Percentiles rank a stretch among this genome's conserved stretches.
Conservation (phyloP, 2,797 vertebrate species). For the Ptychadena robeensis region DNA sequence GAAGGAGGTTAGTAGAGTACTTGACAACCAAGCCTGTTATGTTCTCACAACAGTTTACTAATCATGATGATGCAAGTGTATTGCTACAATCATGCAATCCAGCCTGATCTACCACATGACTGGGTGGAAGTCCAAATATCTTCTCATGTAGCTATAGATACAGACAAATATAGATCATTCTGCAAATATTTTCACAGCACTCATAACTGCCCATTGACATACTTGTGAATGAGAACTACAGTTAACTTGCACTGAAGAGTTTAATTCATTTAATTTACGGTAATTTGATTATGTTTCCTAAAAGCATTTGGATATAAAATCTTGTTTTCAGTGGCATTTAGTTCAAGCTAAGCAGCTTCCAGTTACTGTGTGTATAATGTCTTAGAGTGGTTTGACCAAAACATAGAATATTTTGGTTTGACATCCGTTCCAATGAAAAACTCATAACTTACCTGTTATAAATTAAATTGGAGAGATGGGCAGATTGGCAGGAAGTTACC, state of each 20-base stretch:
- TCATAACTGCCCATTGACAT: background rate
- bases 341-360: too few relatives aligned
- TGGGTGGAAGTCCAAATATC: conserved; percentile 25
- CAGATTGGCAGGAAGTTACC: too few relatives aligned
- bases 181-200: conserved; percentile 20
- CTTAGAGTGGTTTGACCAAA: too few relatives aligned
- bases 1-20: background rate
- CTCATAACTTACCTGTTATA: too few relatives aligned
- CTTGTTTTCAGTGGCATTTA: too few relatives aligned
- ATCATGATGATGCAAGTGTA: conserved; percentile 39
- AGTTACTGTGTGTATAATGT: too few relatives aligned
- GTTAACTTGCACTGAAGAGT: background rate
- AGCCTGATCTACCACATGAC: conserved; percentile 42
- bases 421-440: too few relatives aligned
- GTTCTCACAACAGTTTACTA: conserved; percentile 11
- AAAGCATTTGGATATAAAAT: too few relatives aligned
- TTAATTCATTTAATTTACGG: background rate
- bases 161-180: conserved; percentile 28
- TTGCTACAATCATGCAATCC: conserved; percentile 32
- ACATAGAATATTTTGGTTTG: too few relatives aligned
- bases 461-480: too few relatives aligned
- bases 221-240: background rate
- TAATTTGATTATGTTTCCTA: too few relatives aligned
- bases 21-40: conserved; percentile 41
- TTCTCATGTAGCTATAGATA: conserved; percentile 35